Conservation (phyloP, 2,888 invertebrate genomes). For the Gymnosoma rotundatum region DNA sequence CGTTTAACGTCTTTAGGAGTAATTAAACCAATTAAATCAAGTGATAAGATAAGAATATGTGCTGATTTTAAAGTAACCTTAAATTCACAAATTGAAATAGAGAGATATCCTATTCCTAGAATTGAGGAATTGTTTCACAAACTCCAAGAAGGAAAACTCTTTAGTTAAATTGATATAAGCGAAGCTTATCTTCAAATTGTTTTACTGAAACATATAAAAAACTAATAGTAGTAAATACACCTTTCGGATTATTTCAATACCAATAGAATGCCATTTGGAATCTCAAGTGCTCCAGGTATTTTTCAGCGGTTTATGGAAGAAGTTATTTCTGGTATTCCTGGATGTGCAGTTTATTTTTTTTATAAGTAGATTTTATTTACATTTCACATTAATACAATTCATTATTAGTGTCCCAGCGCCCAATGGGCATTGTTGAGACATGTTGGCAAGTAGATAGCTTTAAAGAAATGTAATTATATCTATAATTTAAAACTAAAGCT, state of each 20-base stretch:
- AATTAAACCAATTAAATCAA: neutral
- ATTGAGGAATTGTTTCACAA: slow-evolving; percentile 69
- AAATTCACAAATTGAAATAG: slow-evolving; percentile 59
- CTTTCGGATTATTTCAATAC: slow-evolving; percentile 53
- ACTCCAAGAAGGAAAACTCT: slow-evolving; percentile 61
- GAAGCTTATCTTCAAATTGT: slow-evolving; percentile 65
- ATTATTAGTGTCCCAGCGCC: too few relatives aligned
- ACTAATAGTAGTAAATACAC: too few relatives aligned
- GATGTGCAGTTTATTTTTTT: too few relatives aligned
- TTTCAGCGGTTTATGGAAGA: slow-evolving; percentile 63
- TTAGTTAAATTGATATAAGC: slow-evolving; percentile 64
- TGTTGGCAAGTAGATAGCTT: too few relatives aligned
- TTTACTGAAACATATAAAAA: slow-evolving; percentile 58
- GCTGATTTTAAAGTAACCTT: slow-evolving; percentile 23
- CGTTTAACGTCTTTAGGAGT: neutral
- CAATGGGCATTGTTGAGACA: too few relatives aligned
- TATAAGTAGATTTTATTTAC: too few relatives aligned
- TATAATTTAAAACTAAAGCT: too few relatives aligned
- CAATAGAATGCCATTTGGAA: slow-evolving; percentile 51
- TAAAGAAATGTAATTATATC: too few relatives aligned
- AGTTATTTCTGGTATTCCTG: too few relatives aligned
- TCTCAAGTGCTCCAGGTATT: slow-evolving; percentile 56
- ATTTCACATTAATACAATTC: too few relatives aligned
- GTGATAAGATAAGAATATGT: slow-evolving; percentile 16
- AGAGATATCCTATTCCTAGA: too few relatives aligned